Evolutionary conservation across 2,797 vertebrate genomes (phyloP).

Genomic region (Fistularia commersonii): DNA sequence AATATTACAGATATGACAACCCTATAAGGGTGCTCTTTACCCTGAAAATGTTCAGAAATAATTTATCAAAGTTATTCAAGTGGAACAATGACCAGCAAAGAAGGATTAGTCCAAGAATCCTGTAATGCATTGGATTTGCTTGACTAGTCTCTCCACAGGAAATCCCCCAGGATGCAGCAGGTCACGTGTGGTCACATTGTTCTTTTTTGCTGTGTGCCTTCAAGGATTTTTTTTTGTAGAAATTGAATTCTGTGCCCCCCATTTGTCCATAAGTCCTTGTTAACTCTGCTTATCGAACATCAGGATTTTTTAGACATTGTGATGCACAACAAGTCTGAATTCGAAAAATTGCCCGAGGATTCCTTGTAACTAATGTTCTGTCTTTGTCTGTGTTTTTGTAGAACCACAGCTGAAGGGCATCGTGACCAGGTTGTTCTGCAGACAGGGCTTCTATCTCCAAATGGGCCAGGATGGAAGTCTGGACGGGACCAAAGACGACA

Average conservation of each 20-base stretch:
- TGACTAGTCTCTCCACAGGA: slow-evolving; percentile 51
- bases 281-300: no score
- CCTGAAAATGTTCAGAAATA: slow-evolving; percentile 23
- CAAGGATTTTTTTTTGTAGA: not conserved
- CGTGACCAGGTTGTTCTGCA: slow-evolving; percentile 99
- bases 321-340: no score
- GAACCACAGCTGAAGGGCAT: slow-evolving; percentile 99
- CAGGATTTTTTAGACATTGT: no score
- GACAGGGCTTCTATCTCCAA: slow-evolving; percentile 99
- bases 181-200: slow-evolving; percentile 37
- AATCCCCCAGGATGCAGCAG: slow-evolving; percentile 51
- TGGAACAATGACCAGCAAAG: slow-evolving; percentile 55
- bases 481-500: slow-evolving; percentile 99
- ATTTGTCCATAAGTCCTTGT: not conserved
- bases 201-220: slow-evolving; percentile 22
- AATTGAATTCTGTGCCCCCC: not conserved
- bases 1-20: no score
- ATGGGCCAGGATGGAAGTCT: slow-evolving; percentile 98
- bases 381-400: slow-evolving; percentile 58
- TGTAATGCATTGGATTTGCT: slow-evolving; percentile 63
- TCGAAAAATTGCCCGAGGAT: no score
- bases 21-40: no score
- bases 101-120: slow-evolving; percentile 62
- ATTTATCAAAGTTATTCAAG: slow-evolving; percentile 56
- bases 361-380: no score